Base-by-base conservation (phyloP, 1,140 invertebrate species). In the Micrasema minimum region DNA sequence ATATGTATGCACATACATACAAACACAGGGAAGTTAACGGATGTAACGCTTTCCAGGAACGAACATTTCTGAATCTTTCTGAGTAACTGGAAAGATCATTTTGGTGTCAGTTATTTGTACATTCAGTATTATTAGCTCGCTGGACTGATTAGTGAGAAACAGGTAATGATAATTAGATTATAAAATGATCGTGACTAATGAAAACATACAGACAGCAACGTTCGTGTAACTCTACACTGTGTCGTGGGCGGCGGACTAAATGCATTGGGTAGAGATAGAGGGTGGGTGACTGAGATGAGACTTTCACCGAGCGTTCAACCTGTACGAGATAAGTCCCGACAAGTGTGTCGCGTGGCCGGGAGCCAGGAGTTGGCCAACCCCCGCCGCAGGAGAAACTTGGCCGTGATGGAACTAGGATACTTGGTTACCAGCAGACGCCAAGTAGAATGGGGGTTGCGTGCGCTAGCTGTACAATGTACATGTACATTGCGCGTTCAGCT, bases 191-290 rank as follows among this genome's bases (percentile, higher is more conserved):
- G 50, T 26, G 20, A 31, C 22, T 20, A 23, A n/a, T 14, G 16
- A 48, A 22, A 48, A 22, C 46, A 48, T n/a, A 22, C 46, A n/a
- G 35, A 59, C 16, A 59, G 37, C 14, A 38, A 12, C 37, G 14
- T 22, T 22, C 35, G 16, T 59, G 55, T 38, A 59, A 59, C 37
- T 38, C 55, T 38, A 59, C 35, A 43, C 55, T 11, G 9, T 31
- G 14, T n/a, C 35, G 55, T 59, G 55, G 55, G 55, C 55, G 55
- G 55, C 35, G 55, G 55, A 12, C 55, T 59, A 59, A 59, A 59
- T 59, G 55, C 55, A 59, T 59, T 35, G 35, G 55, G n/a, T n/a
- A n/a, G 26, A 12, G 12, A 11, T 55, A 5, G 16, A 20, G 9
- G 2, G 18, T 12, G 12, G n/a, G 51, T 14, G 18, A 59, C 7